Evolutionary conservation across 2,888 invertebrate species (phyloP).

Genomic region (Rhagophthalmus giganteus): DNA sequence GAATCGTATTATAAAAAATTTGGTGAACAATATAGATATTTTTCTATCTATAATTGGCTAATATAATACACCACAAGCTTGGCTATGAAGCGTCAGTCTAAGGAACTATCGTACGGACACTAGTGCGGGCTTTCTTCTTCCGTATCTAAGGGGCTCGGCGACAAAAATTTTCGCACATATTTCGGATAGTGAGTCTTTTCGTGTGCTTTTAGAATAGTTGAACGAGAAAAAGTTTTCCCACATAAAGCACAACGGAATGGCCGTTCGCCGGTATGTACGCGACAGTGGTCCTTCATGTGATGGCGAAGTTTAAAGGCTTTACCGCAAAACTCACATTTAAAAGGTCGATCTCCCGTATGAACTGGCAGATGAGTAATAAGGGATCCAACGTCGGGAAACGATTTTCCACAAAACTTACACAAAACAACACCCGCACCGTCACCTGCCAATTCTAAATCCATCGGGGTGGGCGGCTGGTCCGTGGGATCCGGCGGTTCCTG

Average conservation of each 20-base stretch:
- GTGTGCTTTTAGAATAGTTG: conserved; percentile 88
- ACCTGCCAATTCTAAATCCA: conserved; percentile 63
- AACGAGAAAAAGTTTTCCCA: conserved; percentile 88
- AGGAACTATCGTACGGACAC: conserved; percentile 46
- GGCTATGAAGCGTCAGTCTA: conserved; percentile 38
- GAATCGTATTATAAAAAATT: conserved; percentile 35
- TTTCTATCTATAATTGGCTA: conserved; percentile 31
- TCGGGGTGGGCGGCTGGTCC: conserved; percentile 59
- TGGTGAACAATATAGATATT: conserved; percentile 38
- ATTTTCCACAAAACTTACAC: conserved; percentile 92
- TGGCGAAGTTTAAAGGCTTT: conserved; percentile 91
- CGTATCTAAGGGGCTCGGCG: conserved; percentile 83
- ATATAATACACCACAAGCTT: conserved; percentile 30
- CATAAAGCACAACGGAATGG: conserved; percentile 88
- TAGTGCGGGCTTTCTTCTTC: conserved; percentile 79
- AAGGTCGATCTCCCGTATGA: conserved; percentile 88
- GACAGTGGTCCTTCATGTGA: conserved; percentile 93
- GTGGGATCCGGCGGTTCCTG: conserved; percentile 57
- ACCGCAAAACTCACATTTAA: conserved; percentile 92
- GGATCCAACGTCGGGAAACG: conserved; percentile 87
- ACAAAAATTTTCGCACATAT: conserved; percentile 86
- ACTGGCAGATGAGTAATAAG: conserved; percentile 85
- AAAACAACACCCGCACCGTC: conserved; percentile 66
- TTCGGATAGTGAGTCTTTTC: conserved; percentile 93
- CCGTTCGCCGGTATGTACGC: conserved; percentile 88